Evolutionary conservation across 2,888 invertebrate genomes (phyloP).

Genomic region (Cataglyphis livida): DNA sequence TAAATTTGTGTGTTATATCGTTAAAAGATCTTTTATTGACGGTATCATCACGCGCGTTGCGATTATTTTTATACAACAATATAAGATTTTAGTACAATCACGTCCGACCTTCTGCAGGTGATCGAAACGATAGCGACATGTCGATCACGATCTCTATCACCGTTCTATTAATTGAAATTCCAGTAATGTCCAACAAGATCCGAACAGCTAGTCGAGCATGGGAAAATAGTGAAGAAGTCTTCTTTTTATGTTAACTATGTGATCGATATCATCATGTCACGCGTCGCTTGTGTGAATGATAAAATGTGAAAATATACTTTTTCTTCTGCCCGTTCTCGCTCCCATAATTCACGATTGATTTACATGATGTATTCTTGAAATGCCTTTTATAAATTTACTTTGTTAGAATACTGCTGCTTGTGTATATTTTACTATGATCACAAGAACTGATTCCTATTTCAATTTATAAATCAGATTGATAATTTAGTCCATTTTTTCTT

Average conservation of each 20-base stretch:
- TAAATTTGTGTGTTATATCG: not conserved
- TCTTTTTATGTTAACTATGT: constrained; percentile 54
- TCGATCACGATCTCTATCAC: constrained; percentile 69
- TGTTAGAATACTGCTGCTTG: not conserved
- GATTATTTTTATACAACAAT: not conserved
- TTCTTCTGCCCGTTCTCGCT: not conserved
- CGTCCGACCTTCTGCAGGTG: constrained; percentile 42
- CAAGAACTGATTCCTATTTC: not conserved
- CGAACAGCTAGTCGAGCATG: constrained; percentile 69
- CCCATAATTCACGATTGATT: not conserved
- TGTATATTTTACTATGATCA: too few relatives aligned
- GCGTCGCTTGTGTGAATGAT: constrained; percentile 17
- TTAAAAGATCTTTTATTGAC: not conserved
- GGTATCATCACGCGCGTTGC: not conserved
- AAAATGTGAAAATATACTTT: not conserved
- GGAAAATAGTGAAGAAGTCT: constrained; percentile 73
- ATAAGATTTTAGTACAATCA: not conserved
- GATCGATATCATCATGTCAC: constrained; percentile 19
- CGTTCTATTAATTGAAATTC: constrained; percentile 71
- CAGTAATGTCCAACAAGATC: constrained; percentile 54
- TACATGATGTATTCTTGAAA: not conserved
- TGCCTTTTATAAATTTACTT: not conserved
- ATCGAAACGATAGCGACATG: constrained; percentile 42
- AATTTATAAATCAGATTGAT: not conserved
- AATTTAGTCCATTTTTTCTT: not conserved